Conservation (phyloP, 2,797 vertebrate genomes). For the Clarias laeviceps region DNA sequence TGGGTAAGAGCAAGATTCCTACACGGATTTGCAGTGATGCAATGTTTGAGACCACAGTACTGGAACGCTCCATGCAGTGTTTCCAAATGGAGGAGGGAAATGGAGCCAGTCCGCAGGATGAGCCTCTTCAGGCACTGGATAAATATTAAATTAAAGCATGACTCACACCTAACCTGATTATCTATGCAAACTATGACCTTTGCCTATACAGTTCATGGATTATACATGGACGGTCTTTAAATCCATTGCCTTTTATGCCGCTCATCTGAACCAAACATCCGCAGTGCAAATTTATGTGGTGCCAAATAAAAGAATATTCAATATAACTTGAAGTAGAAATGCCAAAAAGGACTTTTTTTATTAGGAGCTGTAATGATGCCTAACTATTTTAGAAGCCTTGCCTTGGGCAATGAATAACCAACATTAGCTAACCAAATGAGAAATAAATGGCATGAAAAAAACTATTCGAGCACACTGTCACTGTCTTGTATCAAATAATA, state of each 20-base stretch:
- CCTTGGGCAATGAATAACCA: slow-evolving; percentile 53
- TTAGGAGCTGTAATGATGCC: slow-evolving; percentile 53
- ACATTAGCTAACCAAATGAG: slow-evolving; percentile 53
- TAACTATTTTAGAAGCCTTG: slow-evolving; percentile 56
- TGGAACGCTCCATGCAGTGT: slow-evolving; percentile 48
- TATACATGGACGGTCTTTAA: neutral
- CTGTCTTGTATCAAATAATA: slow-evolving; percentile 51
- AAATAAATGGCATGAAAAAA: slow-evolving; percentile 54
- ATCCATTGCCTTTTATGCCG: neutral
- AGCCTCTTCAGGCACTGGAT: slow-evolving; percentile 10
- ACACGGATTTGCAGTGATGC: slow-evolving; percentile 45
- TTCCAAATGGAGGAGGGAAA: slow-evolving; percentile 34
- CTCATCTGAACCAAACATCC: neutral
- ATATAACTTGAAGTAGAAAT: neutral
- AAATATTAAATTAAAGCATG: slow-evolving; percentile 28
- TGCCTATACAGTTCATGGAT: neutral
- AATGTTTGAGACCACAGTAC: slow-evolving; percentile 48
- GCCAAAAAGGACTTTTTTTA: neutral
- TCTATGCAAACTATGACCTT: slow-evolving; percentile 11
- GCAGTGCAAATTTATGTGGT: neutral
- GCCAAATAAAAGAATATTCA: slow-evolving; percentile 51
- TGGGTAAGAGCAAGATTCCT: slow-evolving; percentile 51
- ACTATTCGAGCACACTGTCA: slow-evolving; percentile 46
- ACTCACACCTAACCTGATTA: slow-evolving; percentile 13
- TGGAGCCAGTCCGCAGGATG: slow-evolving; percentile 15